These are phyloP conservation scores for Rhamnusium bicolor DNA, from an alignment of 2,888 invertebrate genomes.

Conservation along the genomic window DNA sequence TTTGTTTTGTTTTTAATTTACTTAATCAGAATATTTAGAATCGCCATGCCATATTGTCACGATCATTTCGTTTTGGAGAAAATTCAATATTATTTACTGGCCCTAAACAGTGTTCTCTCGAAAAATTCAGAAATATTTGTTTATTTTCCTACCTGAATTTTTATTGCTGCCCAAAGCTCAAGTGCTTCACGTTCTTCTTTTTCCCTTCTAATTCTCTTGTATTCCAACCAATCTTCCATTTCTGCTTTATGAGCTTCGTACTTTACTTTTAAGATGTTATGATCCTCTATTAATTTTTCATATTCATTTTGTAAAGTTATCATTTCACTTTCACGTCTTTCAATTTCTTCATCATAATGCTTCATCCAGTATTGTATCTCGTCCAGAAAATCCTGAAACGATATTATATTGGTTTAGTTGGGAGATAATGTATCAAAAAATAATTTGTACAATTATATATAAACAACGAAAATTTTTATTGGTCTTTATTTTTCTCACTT, in stretches of 20 bases:
- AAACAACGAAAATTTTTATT: too few relatives aligned
- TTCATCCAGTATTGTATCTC: conserved; percentile 64
- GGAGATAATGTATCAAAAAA: too few relatives aligned
- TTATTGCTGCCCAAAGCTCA: conserved; percentile 54
- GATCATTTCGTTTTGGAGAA: too few relatives aligned
- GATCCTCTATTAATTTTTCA: conserved; percentile 56
- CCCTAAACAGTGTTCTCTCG: too few relatives aligned
- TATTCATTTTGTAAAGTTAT: conserved; percentile 53
- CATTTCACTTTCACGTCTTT: conserved; percentile 57
- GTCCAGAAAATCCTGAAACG: conserved; percentile 56
- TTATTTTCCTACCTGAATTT: conserved; percentile 58
- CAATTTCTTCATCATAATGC: conserved; percentile 62
- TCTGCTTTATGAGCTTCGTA: conserved; percentile 54
- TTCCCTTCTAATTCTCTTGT: conserved; percentile 52
- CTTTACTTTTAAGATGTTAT: conserved; percentile 41
- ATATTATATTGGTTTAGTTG: too few relatives aligned
- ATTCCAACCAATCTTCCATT: conserved; percentile 59
- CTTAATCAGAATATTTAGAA: too few relatives aligned
- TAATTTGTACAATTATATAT: too few relatives aligned
- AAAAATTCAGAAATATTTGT: neutral
- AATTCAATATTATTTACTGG: too few relatives aligned
- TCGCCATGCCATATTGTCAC: too few relatives aligned
- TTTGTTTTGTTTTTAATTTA: too few relatives aligned
- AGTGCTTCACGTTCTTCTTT: conserved; percentile 46
- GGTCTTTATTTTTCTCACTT: too few relatives aligned